A percentile compares a stretch with the other conserved stretches of the same genome.
Conservation (phyloP, 2,797 vertebrate genomes). For the Neoniphon sammara region DNA sequence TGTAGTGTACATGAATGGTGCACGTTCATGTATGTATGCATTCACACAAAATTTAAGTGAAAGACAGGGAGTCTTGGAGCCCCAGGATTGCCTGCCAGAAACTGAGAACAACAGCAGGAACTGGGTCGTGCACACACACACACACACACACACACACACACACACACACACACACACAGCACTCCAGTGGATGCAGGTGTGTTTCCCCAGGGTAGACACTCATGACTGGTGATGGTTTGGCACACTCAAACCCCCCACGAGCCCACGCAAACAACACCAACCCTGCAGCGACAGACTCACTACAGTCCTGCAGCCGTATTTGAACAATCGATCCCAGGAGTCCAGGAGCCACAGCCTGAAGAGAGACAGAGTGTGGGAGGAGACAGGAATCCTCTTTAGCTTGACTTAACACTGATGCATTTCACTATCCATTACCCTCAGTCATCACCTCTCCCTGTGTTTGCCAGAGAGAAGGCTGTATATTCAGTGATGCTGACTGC, state of each 20-base stretch:
- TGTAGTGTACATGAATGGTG: background rate
- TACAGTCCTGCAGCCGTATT: constrained; percentile 43
- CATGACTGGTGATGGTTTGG: constrained; percentile 25
- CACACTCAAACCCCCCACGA: constrained; percentile 10
- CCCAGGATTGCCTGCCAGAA: background rate
- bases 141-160: constrained; percentile 6
- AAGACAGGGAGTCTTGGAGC: constrained; percentile 4
- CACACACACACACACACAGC: background rate
- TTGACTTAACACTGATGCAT: constrained; percentile 50
- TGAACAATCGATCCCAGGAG: constrained; percentile 58
- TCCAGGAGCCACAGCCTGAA: constrained; percentile 31
- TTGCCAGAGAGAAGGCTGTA: constrained; percentile 27
- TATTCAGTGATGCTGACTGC: constrained; percentile 6
- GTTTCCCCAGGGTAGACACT: constrained; percentile 18
- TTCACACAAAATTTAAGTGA: background rate
- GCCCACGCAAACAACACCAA: background rate
- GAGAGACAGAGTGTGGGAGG: constrained; percentile 38
- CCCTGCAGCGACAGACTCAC: constrained; percentile 8
- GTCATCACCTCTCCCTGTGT: constrained; percentile 36
- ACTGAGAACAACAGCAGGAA: constrained; percentile 25
- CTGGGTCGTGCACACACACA: background rate
- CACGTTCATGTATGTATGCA: background rate
- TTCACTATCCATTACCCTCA: constrained; percentile 62
- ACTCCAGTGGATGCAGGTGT: constrained; percentile 17
- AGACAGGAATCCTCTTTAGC: constrained; percentile 66